Evolutionary conservation across 2,113 vertebrate genomes (phyloP).

Genomic region (Pelecanus crispus): DNA sequence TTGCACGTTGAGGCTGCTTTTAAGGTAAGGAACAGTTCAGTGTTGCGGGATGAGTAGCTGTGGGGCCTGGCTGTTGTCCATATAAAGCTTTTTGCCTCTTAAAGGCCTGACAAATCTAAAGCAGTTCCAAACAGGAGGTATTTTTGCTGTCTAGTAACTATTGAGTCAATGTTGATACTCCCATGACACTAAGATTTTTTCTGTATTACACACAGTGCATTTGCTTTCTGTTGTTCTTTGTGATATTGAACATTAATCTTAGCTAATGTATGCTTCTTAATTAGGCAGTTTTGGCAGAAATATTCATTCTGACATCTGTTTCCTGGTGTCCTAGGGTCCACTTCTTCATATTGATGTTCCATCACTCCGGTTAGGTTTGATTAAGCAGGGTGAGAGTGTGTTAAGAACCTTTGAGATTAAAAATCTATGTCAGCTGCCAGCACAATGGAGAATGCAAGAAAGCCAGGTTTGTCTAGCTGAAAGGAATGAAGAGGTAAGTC

Average conservation of each 20-base stretch:
- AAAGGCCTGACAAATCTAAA: background rate
- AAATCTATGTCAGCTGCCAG: conserved; percentile 81
- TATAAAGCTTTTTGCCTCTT: background rate
- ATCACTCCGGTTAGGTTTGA: conserved; percentile 82
- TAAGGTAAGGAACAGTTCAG: conserved; percentile 72
- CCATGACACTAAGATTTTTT: background rate
- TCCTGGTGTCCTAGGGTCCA: conserved; percentile 79
- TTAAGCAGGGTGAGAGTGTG: conserved; percentile 70
- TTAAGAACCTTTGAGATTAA: conserved; percentile 69
- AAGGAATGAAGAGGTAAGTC: conserved; percentile 58
- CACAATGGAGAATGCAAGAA: conserved; percentile 81
- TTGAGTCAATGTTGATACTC: background rate
- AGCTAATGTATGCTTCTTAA: background rate
- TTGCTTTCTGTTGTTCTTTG: background rate
- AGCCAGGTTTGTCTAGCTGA: conserved; percentile 58
- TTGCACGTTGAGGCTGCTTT: conserved; percentile 84
- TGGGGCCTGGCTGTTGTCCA: background rate
- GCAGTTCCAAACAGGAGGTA: background rate
- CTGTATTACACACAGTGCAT: background rate
- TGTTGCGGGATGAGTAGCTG: background rate
- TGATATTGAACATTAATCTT: background rate
- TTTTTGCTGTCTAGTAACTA: background rate
- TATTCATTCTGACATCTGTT: background rate
- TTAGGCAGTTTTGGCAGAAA: background rate
- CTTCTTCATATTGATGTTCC: conserved; percentile 70